phyloP scores from a whole-genome alignment of 2,797 vertebrate species.

The Takifugu rubripes region DNA sequence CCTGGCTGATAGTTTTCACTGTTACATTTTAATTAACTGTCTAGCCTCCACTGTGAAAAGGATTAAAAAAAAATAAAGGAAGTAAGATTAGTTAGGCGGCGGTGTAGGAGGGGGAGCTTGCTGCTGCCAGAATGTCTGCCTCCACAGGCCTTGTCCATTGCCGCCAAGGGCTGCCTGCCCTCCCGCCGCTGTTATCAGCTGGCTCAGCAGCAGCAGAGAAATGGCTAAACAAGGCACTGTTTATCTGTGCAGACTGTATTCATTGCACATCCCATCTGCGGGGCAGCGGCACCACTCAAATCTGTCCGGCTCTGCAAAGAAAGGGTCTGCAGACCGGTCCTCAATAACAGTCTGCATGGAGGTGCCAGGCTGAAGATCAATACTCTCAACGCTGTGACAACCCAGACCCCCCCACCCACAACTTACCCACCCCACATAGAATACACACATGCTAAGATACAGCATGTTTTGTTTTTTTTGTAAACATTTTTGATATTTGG shows the following conservation, averaged over 20 bases:
- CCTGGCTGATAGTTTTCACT: conserved; percentile 64
- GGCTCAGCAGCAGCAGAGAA: conserved; percentile 82
- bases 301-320: conserved; percentile 71
- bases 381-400: conserved; percentile 7
- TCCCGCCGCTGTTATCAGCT: conserved; percentile 83
- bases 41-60: conserved; percentile 78
- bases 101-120: conserved; percentile 65
- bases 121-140: conserved; percentile 90
- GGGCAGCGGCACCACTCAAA: conserved; percentile 84
- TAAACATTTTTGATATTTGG: no score
- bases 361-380: conserved; percentile 62
- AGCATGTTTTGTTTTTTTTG: no score
- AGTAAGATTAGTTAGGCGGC: conserved; percentile 64
- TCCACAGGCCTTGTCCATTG: conserved; percentile 81
- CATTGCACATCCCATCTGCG: conserved; percentile 80
- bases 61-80: conserved; percentile 61
- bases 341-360: conserved; percentile 71
- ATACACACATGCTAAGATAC: no score
- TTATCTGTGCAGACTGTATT: conserved; percentile 86
- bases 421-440: conserved; percentile 20
- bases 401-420: conserved; percentile 10
- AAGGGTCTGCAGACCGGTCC: conserved; percentile 65
- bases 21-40: conserved; percentile 68
- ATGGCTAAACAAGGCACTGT: conserved; percentile 84
- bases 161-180: conserved; percentile 76